Conservation (phyloP, 1,140 invertebrate genomes). For the Nomia melanderi region DNA sequence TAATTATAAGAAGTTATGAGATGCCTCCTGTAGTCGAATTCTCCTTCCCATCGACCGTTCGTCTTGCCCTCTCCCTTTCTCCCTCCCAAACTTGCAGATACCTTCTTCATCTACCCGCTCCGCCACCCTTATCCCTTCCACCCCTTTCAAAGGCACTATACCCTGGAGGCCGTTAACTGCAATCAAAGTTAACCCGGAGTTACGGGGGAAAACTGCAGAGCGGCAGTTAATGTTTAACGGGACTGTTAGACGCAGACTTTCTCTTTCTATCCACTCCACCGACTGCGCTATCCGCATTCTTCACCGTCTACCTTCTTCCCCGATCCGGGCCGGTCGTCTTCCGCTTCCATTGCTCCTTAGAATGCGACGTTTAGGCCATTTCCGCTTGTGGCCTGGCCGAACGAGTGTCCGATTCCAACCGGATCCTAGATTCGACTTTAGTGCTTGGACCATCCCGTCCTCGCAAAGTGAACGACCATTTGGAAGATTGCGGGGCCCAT, state of each 20-base stretch:
- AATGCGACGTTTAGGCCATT: conserved; percentile 36
- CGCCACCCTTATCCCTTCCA: conserved; percentile 41
- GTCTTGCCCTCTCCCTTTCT: conserved; percentile 16
- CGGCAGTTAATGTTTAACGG: conserved; percentile 80
- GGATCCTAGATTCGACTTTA: conserved; percentile 27
- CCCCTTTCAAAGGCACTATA: conserved; percentile 74
- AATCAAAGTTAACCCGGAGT: conserved; percentile 80
- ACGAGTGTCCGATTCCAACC: conserved; percentile 62
- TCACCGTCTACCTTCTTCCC: conserved; percentile 14
- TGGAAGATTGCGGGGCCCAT: conserved; percentile 30
- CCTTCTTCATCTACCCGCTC: conserved; percentile 68
- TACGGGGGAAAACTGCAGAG: conserved; percentile 77
- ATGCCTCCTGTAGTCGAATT: conserved; percentile 62
- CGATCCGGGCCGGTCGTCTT: background rate
- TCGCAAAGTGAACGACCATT: conserved; percentile 38
- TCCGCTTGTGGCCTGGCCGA: conserved; percentile 45
- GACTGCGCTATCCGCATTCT: conserved; percentile 29
- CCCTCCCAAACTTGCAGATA: conserved; percentile 12
- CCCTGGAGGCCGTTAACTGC: conserved; percentile 78
- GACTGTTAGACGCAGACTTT: conserved; percentile 77
- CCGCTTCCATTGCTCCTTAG: background rate
- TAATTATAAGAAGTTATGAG: conserved; percentile 79
- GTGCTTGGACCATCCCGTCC: conserved; percentile 25
- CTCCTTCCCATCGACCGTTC: conserved; percentile 31
- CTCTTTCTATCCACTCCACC: conserved; percentile 16